phyloP scores from a whole-genome alignment of 1,140 invertebrate species.

The Akabosia matsudoensis region DNA sequence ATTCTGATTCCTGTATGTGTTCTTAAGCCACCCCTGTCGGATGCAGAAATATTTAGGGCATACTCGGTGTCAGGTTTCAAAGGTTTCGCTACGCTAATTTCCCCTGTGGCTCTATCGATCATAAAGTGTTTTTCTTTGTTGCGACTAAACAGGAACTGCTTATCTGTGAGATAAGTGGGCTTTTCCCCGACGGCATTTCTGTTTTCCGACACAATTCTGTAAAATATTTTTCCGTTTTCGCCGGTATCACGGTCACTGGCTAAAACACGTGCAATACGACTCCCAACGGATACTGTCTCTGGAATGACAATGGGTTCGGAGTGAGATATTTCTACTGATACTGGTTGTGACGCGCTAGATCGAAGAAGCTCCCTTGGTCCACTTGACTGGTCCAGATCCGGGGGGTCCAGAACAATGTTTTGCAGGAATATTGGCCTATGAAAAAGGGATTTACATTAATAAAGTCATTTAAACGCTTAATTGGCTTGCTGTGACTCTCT shows the following conservation, averaged over 20 bases:
- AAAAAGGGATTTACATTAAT: neutral
- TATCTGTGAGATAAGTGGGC: constrained; percentile 41
- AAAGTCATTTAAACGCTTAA: neutral
- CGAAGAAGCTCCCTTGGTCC: constrained; percentile 42
- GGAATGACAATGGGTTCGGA: constrained; percentile 52
- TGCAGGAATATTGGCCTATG: constrained; percentile 24
- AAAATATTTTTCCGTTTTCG: constrained; percentile 70
- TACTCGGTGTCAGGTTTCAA: constrained; percentile 75
- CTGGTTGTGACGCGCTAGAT: constrained; percentile 42
- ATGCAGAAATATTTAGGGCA: constrained; percentile 69
- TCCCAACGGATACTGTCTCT: constrained; percentile 54
- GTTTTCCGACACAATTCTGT: constrained; percentile 66
- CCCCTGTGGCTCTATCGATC: constrained; percentile 68
- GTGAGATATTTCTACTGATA: constrained; percentile 49
- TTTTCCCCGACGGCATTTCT: constrained; percentile 39
- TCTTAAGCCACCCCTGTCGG: constrained; percentile 68
- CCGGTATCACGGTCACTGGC: constrained; percentile 57
- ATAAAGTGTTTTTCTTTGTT: constrained; percentile 62
- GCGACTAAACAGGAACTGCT: constrained; percentile 43
- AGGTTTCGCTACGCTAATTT: constrained; percentile 69
- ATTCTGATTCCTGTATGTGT: constrained; percentile 67
- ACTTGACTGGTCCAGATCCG: constrained; percentile 37
- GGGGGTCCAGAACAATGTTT: constrained; percentile 44
- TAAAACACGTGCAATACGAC: constrained; percentile 52
- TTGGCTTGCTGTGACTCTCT: neutral